A percentile compares a stretch with the other conserved stretches of the same genome.
These are phyloP conservation scores for Baronia brevicornis DNA, from an alignment of 2,888 invertebrate genomes.

Conservation along the genomic window DNA sequence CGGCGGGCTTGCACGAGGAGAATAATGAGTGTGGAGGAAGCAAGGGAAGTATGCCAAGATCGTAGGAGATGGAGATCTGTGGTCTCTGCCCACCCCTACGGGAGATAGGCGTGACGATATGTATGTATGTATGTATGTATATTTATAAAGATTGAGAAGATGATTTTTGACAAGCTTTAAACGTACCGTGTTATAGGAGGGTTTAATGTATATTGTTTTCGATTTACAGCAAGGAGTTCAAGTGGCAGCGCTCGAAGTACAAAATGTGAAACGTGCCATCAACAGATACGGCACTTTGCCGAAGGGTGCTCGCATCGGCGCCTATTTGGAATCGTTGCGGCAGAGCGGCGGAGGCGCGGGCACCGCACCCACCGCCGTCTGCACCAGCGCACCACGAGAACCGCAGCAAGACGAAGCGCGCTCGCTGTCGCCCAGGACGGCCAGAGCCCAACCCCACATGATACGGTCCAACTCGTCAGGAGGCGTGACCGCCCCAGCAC, in stretches of 20 bases:
- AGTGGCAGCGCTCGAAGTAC: constrained; percentile 94
- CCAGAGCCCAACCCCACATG: constrained; percentile 86
- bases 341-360: constrained; percentile 77
- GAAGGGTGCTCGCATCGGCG: constrained; percentile 96
- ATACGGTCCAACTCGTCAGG: constrained; percentile 92
- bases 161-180: too few relatives aligned
- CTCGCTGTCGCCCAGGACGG: constrained; percentile 80
- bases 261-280: constrained; percentile 95
- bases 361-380: constrained; percentile 49
- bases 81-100: too few relatives aligned
- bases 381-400: constrained; percentile 41
- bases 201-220: not conserved
- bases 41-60: too few relatives aligned
- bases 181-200: too few relatives aligned
- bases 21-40: too few relatives aligned
- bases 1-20: too few relatives aligned
- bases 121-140: too few relatives aligned
- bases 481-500: constrained; percentile 80
- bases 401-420: constrained; percentile 54
- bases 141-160: too few relatives aligned
- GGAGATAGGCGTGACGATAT: too few relatives aligned
- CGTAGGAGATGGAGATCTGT: too few relatives aligned
- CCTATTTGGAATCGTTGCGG: constrained; percentile 94
- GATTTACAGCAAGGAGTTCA: constrained; percentile 77
- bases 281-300: constrained; percentile 97